Evolutionary conservation across 1,140 invertebrate species (phyloP).

Genomic region (Sycophaga agraensis): DNA sequence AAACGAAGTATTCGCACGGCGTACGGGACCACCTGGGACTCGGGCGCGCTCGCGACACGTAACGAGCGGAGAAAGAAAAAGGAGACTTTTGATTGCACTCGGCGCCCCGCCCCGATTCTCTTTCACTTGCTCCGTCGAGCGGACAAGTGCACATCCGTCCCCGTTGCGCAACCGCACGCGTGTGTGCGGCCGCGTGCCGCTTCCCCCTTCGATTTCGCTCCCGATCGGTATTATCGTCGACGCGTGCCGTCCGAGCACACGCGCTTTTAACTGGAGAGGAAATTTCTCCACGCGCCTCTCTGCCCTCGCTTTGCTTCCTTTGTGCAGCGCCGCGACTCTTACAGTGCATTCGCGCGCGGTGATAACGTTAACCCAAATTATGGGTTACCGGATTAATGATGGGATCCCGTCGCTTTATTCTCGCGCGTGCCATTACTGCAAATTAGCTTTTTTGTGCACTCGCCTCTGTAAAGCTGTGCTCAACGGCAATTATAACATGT

Average conservation of each 20-base stretch:
- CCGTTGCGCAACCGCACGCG: conserved; percentile 2
- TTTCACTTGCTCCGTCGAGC: conserved; percentile 4
- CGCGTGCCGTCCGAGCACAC: neutral
- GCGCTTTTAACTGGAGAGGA: neutral
- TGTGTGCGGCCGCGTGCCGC: neutral
- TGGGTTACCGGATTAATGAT: too few species aligned
- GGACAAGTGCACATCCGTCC: conserved; percentile 1
- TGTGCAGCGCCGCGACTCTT: neutral
- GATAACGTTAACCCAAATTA: too few species aligned
- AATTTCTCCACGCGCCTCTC: neutral
- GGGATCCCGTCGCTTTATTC: too few species aligned
- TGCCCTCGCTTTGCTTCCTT: neutral
- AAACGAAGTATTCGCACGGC: too few species aligned
- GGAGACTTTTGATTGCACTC: neutral
- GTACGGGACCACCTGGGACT: neutral
- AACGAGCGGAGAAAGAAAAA: neutral
- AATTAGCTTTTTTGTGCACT: too few species aligned
- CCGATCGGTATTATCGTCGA: neutral
- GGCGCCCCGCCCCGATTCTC: neutral
- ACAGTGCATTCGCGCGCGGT: neutral
- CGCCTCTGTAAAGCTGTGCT: too few species aligned
- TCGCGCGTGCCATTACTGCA: too few species aligned
- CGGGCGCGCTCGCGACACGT: neutral
- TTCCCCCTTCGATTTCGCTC: conserved; percentile 8
- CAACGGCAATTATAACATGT: too few species aligned